A percentile compares a stretch with the other conserved stretches of the same genome.
phyloP scores from a whole-genome alignment of 2,113 vertebrate genomes.

The Salvelinus sp. region DNA sequence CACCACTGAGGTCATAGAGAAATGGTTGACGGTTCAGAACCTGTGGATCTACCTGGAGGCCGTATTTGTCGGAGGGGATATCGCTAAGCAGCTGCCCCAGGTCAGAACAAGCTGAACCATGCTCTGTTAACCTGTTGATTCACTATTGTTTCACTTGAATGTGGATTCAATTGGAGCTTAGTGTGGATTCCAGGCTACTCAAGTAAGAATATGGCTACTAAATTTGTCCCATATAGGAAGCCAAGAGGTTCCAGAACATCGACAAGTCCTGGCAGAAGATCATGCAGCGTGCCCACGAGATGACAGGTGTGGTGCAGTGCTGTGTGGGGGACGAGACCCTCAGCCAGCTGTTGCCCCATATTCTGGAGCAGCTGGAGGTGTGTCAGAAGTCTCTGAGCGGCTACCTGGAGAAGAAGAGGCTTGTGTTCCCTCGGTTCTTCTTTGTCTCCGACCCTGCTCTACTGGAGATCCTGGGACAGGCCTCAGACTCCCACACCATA shows the following conservation, averaged over 20 bases:
- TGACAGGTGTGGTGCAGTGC: slow-evolving; percentile 78
- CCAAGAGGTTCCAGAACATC: slow-evolving; percentile 84
- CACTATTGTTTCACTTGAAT: too few species aligned
- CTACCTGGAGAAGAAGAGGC: slow-evolving; percentile 65
- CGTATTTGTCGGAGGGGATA: slow-evolving; percentile 86
- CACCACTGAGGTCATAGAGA: slow-evolving; percentile 82
- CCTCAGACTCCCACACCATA: slow-evolving; percentile 65
- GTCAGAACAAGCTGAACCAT: slow-evolving; percentile 43
- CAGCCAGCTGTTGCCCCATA: slow-evolving; percentile 73
- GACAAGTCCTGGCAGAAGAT: slow-evolving; percentile 86
- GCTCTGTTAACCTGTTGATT: too few species aligned
- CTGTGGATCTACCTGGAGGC: slow-evolving; percentile 89
- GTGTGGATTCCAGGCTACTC: too few species aligned
- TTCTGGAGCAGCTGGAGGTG: slow-evolving; percentile 79
- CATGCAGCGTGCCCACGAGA: slow-evolving; percentile 82
- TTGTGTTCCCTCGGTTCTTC: slow-evolving; percentile 64
- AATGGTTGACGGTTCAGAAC: slow-evolving; percentile 84
- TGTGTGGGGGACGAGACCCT: slow-evolving; percentile 84
- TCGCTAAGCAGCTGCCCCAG: slow-evolving; percentile 85
- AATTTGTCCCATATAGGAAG: slow-evolving; percentile 68
- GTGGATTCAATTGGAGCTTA: too few species aligned
- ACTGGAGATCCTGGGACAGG: slow-evolving; percentile 64
- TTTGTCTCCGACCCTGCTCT: slow-evolving; percentile 65
- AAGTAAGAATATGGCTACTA: background rate
- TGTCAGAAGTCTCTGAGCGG: slow-evolving; percentile 80